Evolutionary conservation across 2,113 vertebrate genomes (phyloP).

Genomic region (Echinops telfairi): DNA sequence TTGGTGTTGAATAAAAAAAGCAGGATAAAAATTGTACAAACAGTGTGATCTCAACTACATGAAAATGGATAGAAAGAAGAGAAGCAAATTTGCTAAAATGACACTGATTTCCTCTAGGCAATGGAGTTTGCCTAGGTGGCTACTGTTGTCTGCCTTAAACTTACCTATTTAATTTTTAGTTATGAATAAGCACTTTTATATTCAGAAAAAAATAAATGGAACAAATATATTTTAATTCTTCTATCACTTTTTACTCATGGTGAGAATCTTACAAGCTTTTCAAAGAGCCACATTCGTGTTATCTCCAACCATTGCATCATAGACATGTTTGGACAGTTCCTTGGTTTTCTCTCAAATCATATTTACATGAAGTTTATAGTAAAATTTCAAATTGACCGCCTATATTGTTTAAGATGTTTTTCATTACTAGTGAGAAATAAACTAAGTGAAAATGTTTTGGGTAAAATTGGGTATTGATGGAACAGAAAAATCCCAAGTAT

Average conservation of each 20-base stretch:
- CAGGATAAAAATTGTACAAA: constrained; percentile 30
- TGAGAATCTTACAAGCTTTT: constrained; percentile 37
- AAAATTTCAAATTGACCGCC: constrained; percentile 59
- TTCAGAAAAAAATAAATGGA: not conserved
- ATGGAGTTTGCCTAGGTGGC: not conserved
- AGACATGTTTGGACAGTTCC: constrained; percentile 56
- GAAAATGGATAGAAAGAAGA: constrained; percentile 45
- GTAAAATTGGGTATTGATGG: not conserved
- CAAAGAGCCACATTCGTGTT: constrained; percentile 41
- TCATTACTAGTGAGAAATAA: constrained; percentile 51
- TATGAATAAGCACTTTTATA: not conserved
- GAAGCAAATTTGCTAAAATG: constrained; percentile 26
- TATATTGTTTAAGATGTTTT: constrained; percentile 9
- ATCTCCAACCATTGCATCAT: constrained; percentile 32
- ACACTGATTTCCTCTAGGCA: not conserved
- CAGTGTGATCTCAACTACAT: constrained; percentile 25
- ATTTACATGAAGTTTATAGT: constrained; percentile 43
- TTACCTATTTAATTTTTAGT: not conserved
- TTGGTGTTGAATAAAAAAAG: constrained; percentile 60
- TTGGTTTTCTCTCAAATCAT: constrained; percentile 44
- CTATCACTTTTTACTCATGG: constrained; percentile 29
- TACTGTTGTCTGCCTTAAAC: not conserved
- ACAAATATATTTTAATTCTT: constrained; percentile 41
- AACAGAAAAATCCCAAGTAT: constrained; percentile 17
- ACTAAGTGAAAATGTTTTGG: not conserved